phyloP scores from a whole-genome alignment of 1,140 invertebrate species.

The Drosophila pachea region DNA sequence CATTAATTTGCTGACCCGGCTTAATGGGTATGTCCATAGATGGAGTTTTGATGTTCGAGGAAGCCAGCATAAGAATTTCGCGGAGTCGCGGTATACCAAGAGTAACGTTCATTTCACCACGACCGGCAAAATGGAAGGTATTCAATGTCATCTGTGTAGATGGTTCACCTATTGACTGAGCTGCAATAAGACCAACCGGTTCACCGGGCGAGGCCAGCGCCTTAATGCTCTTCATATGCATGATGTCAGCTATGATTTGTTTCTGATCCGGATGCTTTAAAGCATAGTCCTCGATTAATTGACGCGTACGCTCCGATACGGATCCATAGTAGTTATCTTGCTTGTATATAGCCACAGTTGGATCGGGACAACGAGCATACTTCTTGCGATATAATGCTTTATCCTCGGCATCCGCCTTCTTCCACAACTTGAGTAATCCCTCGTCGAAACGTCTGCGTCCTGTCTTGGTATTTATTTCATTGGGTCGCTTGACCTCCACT shows the following conservation, averaged over 20 bases:
- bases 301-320: slow-evolving; percentile 88
- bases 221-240: slow-evolving; percentile 88
- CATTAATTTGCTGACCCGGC: slow-evolving; percentile 81
- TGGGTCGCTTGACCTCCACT: slow-evolving; percentile 61
- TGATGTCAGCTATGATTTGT: slow-evolving; percentile 82
- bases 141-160: slow-evolving; percentile 99
- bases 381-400: slow-evolving; percentile 80
- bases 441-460: slow-evolving; percentile 70
- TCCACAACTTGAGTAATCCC: slow-evolving; percentile 84
- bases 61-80: slow-evolving; percentile 98
- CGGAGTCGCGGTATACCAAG: slow-evolving; percentile 96
- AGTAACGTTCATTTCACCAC: slow-evolving; percentile 99
- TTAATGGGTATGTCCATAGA: slow-evolving; percentile 95
- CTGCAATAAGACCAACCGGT: slow-evolving; percentile 96
- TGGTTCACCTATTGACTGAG: slow-evolving; percentile 98
- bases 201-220: slow-evolving; percentile 93
- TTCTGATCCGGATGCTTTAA: slow-evolving; percentile 78
- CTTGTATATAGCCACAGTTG: slow-evolving; percentile 84
- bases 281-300: slow-evolving; percentile 84
- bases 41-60: slow-evolving; percentile 95
- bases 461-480: slow-evolving; percentile 69
- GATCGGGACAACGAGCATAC: slow-evolving; percentile 84
- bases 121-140: slow-evolving; percentile 99
- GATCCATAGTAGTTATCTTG: slow-evolving; percentile 89
- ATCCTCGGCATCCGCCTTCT: slow-evolving; percentile 81